Evolutionary conservation across 2,888 invertebrate genomes (phyloP).

Genomic region (Erynnis tages): DNA sequence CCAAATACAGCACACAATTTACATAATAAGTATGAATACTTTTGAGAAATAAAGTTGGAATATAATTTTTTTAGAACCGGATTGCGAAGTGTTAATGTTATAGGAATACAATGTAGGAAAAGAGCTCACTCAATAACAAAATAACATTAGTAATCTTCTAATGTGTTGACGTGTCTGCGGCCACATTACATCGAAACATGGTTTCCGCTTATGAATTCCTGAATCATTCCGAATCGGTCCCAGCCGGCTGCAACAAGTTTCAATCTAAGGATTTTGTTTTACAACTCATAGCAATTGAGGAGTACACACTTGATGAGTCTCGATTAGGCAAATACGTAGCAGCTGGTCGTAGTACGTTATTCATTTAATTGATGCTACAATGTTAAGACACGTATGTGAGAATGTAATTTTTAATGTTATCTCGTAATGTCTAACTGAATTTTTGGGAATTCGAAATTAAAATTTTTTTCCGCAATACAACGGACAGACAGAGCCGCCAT

Average conservation of each 20-base stretch:
- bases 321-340: constrained; percentile 47
- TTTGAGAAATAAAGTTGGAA: too few species aligned
- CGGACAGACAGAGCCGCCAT: too few species aligned
- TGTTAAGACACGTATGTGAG: too few species aligned
- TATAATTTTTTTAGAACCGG: too few species aligned
- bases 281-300: constrained; percentile 70
- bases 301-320: constrained; percentile 52
- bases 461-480: not conserved
- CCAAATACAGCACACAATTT: too few species aligned
- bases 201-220: constrained; percentile 24
- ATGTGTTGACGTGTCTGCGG: not conserved
- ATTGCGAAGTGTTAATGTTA: too few species aligned
- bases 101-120: too few species aligned
- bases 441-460: too few species aligned
- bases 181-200: not conserved
- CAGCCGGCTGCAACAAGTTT: constrained; percentile 61
- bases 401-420: too few species aligned
- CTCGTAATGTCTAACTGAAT: too few species aligned
- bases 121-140: too few species aligned
- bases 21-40: too few species aligned
- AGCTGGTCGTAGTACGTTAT: not conserved
- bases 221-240: constrained; percentile 41
- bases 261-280: constrained; percentile 62
- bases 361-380: not conserved
- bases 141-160: not conserved